A percentile compares a stretch with the other conserved stretches of the same genome.
Evolutionary conservation across 2,888 invertebrate species (phyloP).

Genomic region (Serrognathus titanus): DNA sequence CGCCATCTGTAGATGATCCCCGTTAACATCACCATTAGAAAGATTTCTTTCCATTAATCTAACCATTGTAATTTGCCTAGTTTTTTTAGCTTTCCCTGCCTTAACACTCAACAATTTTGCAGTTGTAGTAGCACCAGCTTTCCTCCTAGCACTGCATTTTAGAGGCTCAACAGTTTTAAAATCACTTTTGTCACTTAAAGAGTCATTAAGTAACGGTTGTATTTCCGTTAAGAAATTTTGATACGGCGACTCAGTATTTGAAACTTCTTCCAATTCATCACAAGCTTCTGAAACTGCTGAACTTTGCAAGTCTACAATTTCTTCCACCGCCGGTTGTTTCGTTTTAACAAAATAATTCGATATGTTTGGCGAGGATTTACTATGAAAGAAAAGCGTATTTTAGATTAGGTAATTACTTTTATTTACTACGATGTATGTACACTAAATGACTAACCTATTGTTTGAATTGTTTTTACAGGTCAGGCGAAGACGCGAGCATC

Average conservation of each 20-base stretch:
- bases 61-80: conserved; percentile 34
- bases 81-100: conserved; percentile 22
- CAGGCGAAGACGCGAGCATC: conserved; percentile 26
- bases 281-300: neutral
- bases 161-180: conserved; percentile 36
- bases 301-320: neutral
- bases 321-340: neutral
- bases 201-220: conserved; percentile 21
- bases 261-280: neutral
- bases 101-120: neutral
- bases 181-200: conserved; percentile 34
- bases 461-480: conserved; percentile 26
- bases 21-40: conserved; percentile 55
- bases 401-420: conserved; percentile 13
- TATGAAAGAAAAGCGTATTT: conserved; percentile 18
- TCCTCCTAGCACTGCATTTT: conserved; percentile 24
- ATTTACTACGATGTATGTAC: conserved; percentile 17
- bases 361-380: conserved; percentile 22
- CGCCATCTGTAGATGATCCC: conserved; percentile 65
- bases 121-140: neutral
- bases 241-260: conserved; percentile 30
- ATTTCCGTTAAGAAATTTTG: conserved; percentile 29
- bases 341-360: conserved; percentile 28
- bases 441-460: conserved; percentile 30
- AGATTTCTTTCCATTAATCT: conserved; percentile 52